phyloP scores from a whole-genome alignment of 2,113 vertebrate species.

The Ptilorrhoa leucosticta region DNA sequence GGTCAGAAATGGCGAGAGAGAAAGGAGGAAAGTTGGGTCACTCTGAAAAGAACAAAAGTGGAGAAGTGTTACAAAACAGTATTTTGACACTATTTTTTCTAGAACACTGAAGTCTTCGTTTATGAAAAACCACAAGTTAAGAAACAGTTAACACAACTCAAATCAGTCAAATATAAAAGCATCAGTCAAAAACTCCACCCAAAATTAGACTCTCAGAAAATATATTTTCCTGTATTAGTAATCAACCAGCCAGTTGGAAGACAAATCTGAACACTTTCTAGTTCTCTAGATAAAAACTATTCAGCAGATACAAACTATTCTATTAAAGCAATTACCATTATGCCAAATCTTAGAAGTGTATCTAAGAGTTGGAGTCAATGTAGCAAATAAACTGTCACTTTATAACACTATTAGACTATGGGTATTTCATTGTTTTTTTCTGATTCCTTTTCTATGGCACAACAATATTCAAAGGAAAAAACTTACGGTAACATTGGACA shows the following conservation, averaged over 20 bases:
- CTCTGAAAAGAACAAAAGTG: slow-evolving; percentile 45
- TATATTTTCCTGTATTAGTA: background rate
- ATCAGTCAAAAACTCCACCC: background rate
- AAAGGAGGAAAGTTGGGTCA: slow-evolving; percentile 34
- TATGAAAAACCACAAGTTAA: background rate
- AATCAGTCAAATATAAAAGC: background rate
- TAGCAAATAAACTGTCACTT: background rate
- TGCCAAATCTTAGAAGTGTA: background rate
- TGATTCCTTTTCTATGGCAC: background rate
- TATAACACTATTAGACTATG: background rate
- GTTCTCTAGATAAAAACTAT: background rate
- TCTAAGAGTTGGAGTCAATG: background rate
- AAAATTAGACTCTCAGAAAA: background rate
- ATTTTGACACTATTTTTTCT: background rate
- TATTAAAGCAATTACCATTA: background rate
- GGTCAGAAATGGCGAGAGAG: slow-evolving; percentile 22
- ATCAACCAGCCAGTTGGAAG: background rate
- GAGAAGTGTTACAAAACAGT: background rate
- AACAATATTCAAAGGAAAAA: background rate
- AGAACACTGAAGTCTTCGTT: background rate
- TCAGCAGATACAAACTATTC: too few relatives aligned
- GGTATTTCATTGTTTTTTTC: background rate
- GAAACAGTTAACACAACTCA: background rate
- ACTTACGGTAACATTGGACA: slow-evolving; percentile 89
- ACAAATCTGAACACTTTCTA: background rate